Percentiles rank a stretch among this genome's conserved stretches.
Conservation (phyloP, 2,797 vertebrate species). For the Phrynocephalus forsythii region DNA sequence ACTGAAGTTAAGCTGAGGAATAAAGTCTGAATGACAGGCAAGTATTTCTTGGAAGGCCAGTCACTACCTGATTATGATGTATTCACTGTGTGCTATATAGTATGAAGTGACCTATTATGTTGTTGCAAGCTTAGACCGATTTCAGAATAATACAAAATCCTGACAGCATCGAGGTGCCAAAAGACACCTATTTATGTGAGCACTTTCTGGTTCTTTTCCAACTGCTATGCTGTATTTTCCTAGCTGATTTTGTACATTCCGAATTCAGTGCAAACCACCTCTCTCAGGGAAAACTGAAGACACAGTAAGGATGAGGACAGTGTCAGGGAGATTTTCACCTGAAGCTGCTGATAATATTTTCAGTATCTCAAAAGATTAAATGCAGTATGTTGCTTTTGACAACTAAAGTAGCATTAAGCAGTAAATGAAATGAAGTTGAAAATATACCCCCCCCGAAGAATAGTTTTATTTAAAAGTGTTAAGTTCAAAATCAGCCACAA, state of each 20-base stretch:
- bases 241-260: neutral
- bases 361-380: neutral
- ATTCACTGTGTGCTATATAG: neutral
- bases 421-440: neutral
- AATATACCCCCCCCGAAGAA: neutral
- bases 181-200: constrained; percentile 1
- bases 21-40: neutral
- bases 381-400: neutral
- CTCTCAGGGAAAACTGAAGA: neutral
- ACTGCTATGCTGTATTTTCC: neutral
- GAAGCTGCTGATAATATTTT: neutral
- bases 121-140: neutral
- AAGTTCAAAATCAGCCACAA: constrained; percentile 4
- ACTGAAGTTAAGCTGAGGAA: neutral
- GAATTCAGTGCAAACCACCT: constrained; percentile 1
- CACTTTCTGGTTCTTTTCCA: neutral
- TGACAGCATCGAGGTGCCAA: constrained; percentile 2
- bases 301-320: neutral
- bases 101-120: neutral
- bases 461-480: neutral
- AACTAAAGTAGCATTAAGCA: neutral
- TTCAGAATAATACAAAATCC: constrained; percentile 19
- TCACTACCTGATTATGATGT: neutral
- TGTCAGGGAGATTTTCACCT: neutral
- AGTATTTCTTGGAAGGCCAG: neutral